These are phyloP conservation scores for Aythya baeri DNA, from an alignment of 2,113 vertebrate genomes.

Conservation along the genomic window DNA sequence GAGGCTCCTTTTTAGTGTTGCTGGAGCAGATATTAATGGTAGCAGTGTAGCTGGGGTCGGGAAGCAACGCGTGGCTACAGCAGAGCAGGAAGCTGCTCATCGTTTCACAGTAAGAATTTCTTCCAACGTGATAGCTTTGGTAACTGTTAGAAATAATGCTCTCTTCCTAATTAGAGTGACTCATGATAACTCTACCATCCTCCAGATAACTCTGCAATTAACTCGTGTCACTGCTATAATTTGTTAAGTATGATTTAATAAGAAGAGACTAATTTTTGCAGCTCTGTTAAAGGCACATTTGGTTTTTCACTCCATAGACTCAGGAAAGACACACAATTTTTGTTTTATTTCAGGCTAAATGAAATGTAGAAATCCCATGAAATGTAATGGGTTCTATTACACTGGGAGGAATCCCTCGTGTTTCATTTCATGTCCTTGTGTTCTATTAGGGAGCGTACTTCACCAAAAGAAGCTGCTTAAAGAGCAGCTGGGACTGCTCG, in stretches of 20 bases:
- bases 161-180: conserved; percentile 35
- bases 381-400: background rate
- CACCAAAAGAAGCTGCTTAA: background rate
- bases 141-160: conserved; percentile 1
- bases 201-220: conserved; percentile 48
- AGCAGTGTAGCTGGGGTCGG: background rate
- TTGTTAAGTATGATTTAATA: conserved; percentile 54
- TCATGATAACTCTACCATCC: conserved; percentile 29
- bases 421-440: background rate
- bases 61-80: background rate
- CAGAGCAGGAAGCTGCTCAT: background rate
- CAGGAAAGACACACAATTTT: background rate
- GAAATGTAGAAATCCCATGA: background rate
- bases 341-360: conserved; percentile 16
- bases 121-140: background rate
- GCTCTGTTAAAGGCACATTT: conserved; percentile 16
- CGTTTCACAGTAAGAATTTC: background rate
- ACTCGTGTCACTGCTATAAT: conserved; percentile 30
- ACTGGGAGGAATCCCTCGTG: background rate
- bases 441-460: background rate
- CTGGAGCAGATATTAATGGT: background rate
- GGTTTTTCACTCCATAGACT: background rate
- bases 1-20: background rate
- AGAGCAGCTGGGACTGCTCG: background rate
- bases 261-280: conserved; percentile 31